Percentiles rank a stretch among this genome's conserved stretches.
Evolutionary conservation across 2,888 invertebrate genomes (phyloP).

Genomic region (Drosophila setosimentum): DNA sequence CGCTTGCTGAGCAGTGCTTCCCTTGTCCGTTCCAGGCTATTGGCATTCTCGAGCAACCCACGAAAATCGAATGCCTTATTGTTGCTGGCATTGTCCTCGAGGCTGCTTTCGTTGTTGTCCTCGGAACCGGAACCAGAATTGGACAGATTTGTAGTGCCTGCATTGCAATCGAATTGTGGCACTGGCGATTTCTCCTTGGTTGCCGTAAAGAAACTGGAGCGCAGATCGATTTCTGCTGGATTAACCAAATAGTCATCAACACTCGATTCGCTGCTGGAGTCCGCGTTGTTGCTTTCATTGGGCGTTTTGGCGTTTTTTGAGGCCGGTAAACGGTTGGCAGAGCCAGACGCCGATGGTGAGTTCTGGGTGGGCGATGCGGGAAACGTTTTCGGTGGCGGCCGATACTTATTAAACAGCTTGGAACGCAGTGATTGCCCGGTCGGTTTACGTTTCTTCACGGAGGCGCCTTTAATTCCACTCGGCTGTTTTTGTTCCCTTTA

Average conservation of each 20-base stretch:
- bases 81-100: slow-evolving; percentile 60
- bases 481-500: slow-evolving; percentile 65
- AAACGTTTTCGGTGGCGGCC: slow-evolving; percentile 80
- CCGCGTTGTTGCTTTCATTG: slow-evolving; percentile 68
- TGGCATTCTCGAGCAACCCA: slow-evolving; percentile 87
- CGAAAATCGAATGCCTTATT: slow-evolving; percentile 78
- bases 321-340: slow-evolving; percentile 53
- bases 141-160: slow-evolving; percentile 79
- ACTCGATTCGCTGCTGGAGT: slow-evolving; percentile 60
- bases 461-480: slow-evolving; percentile 71
- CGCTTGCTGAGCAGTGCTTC: slow-evolving; percentile 81
- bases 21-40: slow-evolving; percentile 88
- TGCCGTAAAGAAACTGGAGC: slow-evolving; percentile 86
- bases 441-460: slow-evolving; percentile 77
- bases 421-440: slow-evolving; percentile 77
- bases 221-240: slow-evolving; percentile 86
- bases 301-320: slow-evolving; percentile 83
- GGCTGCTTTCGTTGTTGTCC: slow-evolving; percentile 76
- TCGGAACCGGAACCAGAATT: slow-evolving; percentile 83
- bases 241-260: slow-evolving; percentile 84
- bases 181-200: slow-evolving; percentile 62
- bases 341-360: slow-evolving; percentile 79
- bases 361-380: slow-evolving; percentile 71
- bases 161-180: slow-evolving; percentile 84
- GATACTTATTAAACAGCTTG: slow-evolving; percentile 81